These are phyloP conservation scores for Champsocephalus esox DNA, from an alignment of 2,797 vertebrate species.

Conservation along the genomic window DNA sequence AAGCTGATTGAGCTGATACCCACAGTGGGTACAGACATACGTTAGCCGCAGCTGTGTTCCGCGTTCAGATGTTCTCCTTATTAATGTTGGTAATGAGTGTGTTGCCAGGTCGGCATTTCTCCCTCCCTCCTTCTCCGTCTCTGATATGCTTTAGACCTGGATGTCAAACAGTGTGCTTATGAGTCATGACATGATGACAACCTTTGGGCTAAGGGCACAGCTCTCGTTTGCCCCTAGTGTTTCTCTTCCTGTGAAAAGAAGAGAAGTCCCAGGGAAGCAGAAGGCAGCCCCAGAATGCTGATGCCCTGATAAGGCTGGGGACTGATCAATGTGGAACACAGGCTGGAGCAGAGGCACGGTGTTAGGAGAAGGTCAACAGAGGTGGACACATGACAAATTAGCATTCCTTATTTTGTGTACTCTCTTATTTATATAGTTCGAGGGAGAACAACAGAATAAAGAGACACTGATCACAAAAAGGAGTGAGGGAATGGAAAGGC, in stretches of 20 bases:
- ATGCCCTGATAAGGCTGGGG: constrained; percentile 51
- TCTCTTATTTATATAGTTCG: constrained; percentile 18
- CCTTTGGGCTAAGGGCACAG: constrained; percentile 39
- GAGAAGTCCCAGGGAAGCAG: constrained; percentile 49
- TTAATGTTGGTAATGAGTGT: constrained; percentile 73
- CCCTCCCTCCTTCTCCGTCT: constrained; percentile 8
- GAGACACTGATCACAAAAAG: neutral
- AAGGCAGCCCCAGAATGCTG: constrained; percentile 36
- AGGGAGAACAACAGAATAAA: constrained; percentile 17
- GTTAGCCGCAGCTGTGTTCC: constrained; percentile 73
- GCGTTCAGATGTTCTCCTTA: constrained; percentile 70
- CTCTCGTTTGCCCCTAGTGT: constrained; percentile 35
- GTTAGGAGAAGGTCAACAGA: constrained; percentile 32
- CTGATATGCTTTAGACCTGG: constrained; percentile 56
- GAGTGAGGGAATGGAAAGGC: constrained; percentile 58
- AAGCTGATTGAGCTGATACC: constrained; percentile 68
- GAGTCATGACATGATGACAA: constrained; percentile 66
- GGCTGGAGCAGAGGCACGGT: constrained; percentile 16
- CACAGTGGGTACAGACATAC: constrained; percentile 52
- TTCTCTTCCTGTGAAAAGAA: constrained; percentile 55
- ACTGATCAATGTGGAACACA: constrained; percentile 27
- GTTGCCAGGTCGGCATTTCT: constrained; percentile 42
- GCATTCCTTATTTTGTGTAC: constrained; percentile 17
- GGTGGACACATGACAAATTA: constrained; percentile 10
- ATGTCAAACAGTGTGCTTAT: constrained; percentile 58